Percentiles rank a stretch among this genome's conserved stretches.
Conservation (phyloP, 1,140 invertebrate species). For the Drosophila murphyi region DNA sequence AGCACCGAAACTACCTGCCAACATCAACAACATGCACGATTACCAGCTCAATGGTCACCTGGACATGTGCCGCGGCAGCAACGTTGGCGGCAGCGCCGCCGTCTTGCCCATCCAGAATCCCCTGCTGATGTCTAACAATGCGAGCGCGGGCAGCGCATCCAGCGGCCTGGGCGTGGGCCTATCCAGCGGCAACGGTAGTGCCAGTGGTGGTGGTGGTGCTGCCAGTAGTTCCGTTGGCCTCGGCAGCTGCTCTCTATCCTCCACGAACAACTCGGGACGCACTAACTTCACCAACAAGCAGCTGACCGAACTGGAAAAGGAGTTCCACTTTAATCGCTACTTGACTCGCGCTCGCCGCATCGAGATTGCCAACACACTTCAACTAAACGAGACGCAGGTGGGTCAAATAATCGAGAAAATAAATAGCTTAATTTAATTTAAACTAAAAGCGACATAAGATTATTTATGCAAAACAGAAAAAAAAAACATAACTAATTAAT, state of each 20-base stretch:
- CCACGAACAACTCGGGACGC: constrained; percentile 92
- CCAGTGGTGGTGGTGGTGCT: constrained; percentile 17
- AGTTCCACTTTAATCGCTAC: constrained; percentile 99
- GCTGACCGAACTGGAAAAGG: constrained; percentile 98
- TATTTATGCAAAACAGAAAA: neutral
- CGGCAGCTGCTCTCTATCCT: constrained; percentile 66
- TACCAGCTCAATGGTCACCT: constrained; percentile 81
- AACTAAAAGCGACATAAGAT: neutral
- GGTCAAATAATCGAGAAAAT: constrained; percentile 48
- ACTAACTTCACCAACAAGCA: constrained; percentile 99
- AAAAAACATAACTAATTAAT: too few relatives aligned
- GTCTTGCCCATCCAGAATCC: constrained; percentile 83
- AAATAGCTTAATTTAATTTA: neutral
- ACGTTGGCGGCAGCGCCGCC: constrained; percentile 39
- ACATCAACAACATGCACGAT: constrained; percentile 85
- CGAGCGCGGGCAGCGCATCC: constrained; percentile 68
- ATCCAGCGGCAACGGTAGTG: constrained; percentile 29
- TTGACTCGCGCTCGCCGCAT: constrained; percentile 97
- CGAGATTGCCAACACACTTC: constrained; percentile 97
- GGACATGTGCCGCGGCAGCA: constrained; percentile 72
- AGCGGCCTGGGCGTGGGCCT: constrained; percentile 50
- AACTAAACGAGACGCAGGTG: constrained; percentile 98
- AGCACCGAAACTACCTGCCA: constrained; percentile 89
- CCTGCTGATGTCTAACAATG: constrained; percentile 81
- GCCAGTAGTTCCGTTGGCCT: constrained; percentile 42